phyloP scores from a whole-genome alignment of 2,888 invertebrate genomes.

The Caenorhabditis sp. region DNA sequence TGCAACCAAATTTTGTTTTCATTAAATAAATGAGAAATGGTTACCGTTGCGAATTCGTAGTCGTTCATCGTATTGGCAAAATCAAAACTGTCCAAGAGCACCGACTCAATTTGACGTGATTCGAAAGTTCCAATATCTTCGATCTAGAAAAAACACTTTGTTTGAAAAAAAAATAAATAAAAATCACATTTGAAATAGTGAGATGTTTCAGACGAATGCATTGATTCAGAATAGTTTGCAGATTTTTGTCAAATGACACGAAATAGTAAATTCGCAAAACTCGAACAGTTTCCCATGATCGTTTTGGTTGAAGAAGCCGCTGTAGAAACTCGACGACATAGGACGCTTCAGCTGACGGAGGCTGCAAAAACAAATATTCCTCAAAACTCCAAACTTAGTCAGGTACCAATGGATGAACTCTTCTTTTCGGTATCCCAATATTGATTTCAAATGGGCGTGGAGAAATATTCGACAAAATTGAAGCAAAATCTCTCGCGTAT shows the following conservation, averaged over 20 bases:
- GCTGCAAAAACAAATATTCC: slow-evolving; percentile 7
- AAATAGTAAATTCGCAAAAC: slow-evolving; percentile 27
- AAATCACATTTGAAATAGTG: slow-evolving; percentile 26
- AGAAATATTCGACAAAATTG: slow-evolving; percentile 13
- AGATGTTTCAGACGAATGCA: slow-evolving; percentile 20
- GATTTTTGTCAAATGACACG: slow-evolving; percentile 12
- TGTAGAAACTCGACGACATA: slow-evolving; percentile 25
- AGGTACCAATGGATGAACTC: slow-evolving; percentile 21
- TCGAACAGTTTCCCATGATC: slow-evolving; percentile 31
- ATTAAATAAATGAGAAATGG: too few species aligned
- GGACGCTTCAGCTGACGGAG: slow-evolving; percentile 14
- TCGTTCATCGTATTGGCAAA: slow-evolving; percentile 18
- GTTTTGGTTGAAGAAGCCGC: slow-evolving; percentile 7
- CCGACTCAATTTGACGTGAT: slow-evolving; percentile 10
- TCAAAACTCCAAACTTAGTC: not conserved
- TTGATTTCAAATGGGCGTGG: slow-evolving; percentile 16
- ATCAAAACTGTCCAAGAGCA: slow-evolving; percentile 26
- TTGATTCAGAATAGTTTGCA: slow-evolving; percentile 11
- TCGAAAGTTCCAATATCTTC: slow-evolving; percentile 28
- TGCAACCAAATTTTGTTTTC: too few species aligned
- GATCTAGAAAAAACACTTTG: slow-evolving; percentile 13
- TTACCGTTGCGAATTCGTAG: slow-evolving; percentile 15
- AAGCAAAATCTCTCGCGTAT: slow-evolving; percentile 13
- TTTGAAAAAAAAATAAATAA: not conserved
- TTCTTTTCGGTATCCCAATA: slow-evolving; percentile 26